Evolutionary conservation across 2,113 vertebrate genomes (phyloP), one percentile per base, ranked within the genome.

Genomic region (Pardalotus punctatus): DNA sequence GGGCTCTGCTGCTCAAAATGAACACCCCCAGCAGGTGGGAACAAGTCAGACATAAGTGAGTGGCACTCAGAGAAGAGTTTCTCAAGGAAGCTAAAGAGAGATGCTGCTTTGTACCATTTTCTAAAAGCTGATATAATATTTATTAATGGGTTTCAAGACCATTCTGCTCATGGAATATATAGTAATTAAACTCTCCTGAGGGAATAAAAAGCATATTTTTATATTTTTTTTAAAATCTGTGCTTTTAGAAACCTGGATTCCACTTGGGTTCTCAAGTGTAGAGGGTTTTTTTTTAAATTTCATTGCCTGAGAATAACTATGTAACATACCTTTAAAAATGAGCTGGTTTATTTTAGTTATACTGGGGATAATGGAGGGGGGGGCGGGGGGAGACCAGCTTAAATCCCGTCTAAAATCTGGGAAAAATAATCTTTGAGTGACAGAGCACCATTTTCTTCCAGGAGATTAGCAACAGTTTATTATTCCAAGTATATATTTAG

Each of bases 401-500:
- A 82, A 90, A 88, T 72, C 35, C 45, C 66, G 54, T 65, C 50
- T 83, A 64, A 83, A 94, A 86, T 85, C 62, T 83, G 62, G 50
- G 62, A 7, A 73, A 88, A 93, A 69, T 17, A 82, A 65, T 61
- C 58, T 80, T 50, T 77, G 60, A 88, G 57, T 80, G 85, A 69
- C 88, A 92, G 53, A 88, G n/a, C 43, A 50, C 43, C 45, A 18
- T 71, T 79, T 90, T 85, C 74, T 94, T 83, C 88, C 79, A 88
- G 78, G 38, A 87, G 73, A 80, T 83, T 22, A 86, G 76, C 25
- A 27, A 8, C 5, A 72, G 45, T 88, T 94, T 92, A 88, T 92
- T 90, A 88, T 90, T 86, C 90, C 79, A 65, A 65, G 48, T 47
- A 65, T 77, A 42, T 80, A 88, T 90, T 88, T 76, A 86, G 82